These are phyloP conservation scores for Acleris emargana DNA, from an alignment of 2,888 invertebrate genomes.

Conservation along the genomic window DNA sequence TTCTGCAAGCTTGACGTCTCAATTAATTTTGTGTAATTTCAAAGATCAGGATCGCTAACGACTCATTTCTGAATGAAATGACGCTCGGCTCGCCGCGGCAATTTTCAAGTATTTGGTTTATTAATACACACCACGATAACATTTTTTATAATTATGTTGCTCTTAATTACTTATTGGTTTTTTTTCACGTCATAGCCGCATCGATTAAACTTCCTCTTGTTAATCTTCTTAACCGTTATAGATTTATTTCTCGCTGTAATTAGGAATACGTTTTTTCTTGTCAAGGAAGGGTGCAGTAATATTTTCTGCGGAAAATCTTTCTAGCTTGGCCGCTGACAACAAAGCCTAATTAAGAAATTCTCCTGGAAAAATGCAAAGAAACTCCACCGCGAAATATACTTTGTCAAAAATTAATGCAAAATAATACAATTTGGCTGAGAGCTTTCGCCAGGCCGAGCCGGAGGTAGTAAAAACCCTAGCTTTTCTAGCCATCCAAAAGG, in stretches of 20 bases:
- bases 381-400: conserved; percentile 59
- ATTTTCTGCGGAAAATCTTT: not conserved
- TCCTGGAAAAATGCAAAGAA: conserved; percentile 51
- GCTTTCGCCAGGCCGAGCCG: conserved; percentile 58
- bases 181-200: conserved; percentile 15
- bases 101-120: conserved; percentile 37
- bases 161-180: conserved; percentile 32
- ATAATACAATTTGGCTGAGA: conserved; percentile 81
- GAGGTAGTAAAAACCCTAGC: conserved; percentile 67
- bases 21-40: conserved; percentile 78
- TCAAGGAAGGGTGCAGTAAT: not conserved
- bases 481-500: conserved; percentile 59
- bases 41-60: conserved; percentile 71
- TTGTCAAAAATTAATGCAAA: conserved; percentile 81
- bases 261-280: not conserved
- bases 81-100: conserved; percentile 37
- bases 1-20: conserved; percentile 70
- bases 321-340: conserved; percentile 4
- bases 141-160: conserved; percentile 30
- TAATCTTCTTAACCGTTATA: conserved; percentile 24
- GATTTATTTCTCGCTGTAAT: conserved; percentile 4
- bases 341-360: conserved; percentile 38
- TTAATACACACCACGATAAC: conserved; percentile 26
- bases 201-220: conserved; percentile 28
- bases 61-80: conserved; percentile 57